A percentile compares a stretch with the other conserved stretches of the same genome.
These are phyloP conservation scores for Mormoops blainvillei DNA, from an alignment of 2,113 vertebrate species.

Conservation along the genomic window DNA sequence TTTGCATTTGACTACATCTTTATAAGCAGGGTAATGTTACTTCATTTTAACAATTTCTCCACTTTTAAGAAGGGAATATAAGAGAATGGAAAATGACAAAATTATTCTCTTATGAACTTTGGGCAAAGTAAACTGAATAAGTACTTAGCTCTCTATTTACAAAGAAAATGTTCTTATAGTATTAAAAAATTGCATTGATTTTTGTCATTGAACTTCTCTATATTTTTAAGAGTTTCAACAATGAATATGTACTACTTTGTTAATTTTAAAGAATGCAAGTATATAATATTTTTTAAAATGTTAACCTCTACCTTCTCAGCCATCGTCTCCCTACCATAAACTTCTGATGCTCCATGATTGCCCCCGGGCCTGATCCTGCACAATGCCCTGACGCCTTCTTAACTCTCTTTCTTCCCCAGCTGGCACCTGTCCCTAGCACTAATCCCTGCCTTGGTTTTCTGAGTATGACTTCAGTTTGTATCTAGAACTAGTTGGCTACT, in stretches of 20 bases:
- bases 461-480: not conserved
- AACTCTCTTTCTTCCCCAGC: not conserved
- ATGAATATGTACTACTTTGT: not conserved
- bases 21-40: not conserved
- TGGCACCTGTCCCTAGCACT: not conserved
- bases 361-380: not conserved
- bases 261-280: not conserved
- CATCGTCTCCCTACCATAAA: not conserved
- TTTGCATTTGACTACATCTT: not conserved
- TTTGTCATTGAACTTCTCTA: not conserved
- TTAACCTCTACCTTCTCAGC: not conserved
- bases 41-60: not conserved
- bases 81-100: not conserved
- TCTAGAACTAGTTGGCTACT: not conserved
- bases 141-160: constrained; percentile 6
- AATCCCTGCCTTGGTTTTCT: not conserved
- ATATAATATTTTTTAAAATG: not conserved
- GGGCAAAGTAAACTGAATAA: not conserved
- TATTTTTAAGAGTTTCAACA: constrained; percentile 1
- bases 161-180: constrained; percentile 5
- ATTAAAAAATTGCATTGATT: not conserved
- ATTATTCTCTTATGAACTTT: not conserved
- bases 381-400: not conserved
- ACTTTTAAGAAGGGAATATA: not conserved
- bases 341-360: not conserved